These are phyloP conservation scores for Adoxophyes honmai DNA, from an alignment of 1,140 invertebrate species.

Conservation along the genomic window DNA sequence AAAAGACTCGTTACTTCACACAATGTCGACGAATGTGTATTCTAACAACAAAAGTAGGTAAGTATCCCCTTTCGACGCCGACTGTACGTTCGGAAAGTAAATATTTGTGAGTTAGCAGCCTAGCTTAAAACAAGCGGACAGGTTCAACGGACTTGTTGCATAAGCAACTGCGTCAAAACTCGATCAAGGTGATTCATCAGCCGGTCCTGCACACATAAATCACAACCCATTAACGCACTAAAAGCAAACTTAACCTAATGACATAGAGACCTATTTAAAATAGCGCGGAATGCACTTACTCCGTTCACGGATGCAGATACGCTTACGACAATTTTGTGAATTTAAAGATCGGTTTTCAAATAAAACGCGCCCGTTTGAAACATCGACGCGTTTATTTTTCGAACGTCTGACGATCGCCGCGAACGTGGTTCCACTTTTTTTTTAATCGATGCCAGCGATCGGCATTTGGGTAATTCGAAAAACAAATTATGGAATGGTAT, in stretches of 20 bases:
- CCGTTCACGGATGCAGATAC: background rate
- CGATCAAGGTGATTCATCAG: conserved; percentile 50
- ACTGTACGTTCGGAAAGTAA: conserved; percentile 18
- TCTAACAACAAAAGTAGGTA: too few relatives aligned
- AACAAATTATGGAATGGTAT: conserved; percentile 16
- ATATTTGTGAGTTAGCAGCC: conserved; percentile 31
- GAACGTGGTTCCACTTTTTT: background rate
- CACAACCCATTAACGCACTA: conserved; percentile 4
- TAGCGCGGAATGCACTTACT: background rate
- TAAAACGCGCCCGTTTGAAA: conserved; percentile 4
- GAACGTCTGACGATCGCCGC: conserved; percentile 7
- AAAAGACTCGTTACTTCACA: too few relatives aligned
- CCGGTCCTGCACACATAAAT: conserved; percentile 23
- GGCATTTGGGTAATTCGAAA: conserved; percentile 12
- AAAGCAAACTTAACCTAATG: conserved; percentile 9
- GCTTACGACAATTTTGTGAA: background rate
- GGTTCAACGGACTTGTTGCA: conserved; percentile 49
- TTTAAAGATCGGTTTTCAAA: conserved; percentile 6
- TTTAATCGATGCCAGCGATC: background rate
- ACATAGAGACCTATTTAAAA: background rate
- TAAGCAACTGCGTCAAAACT: conserved; percentile 49
- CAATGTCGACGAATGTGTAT: too few relatives aligned
- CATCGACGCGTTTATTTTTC: background rate
- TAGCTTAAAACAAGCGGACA: conserved; percentile 15
- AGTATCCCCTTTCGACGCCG: too few relatives aligned